phyloP scores from a whole-genome alignment of 1,140 invertebrate species.

The Drosophila nigrodunni region DNA sequence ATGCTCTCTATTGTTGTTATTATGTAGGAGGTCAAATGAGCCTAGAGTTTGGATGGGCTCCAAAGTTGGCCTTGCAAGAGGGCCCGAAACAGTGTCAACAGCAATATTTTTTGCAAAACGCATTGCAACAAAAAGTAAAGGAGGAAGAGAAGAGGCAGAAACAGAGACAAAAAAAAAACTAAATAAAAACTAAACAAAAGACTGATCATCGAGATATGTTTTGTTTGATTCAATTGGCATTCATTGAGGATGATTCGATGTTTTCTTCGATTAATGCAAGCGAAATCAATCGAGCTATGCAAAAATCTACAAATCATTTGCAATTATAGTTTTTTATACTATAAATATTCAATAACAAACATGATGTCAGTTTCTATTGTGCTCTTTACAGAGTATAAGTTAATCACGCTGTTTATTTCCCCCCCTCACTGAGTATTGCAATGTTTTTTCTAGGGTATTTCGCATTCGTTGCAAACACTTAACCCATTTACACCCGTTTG shows the following conservation, averaged over 20 bases:
- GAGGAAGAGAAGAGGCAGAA: neutral
- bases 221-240: conserved; percentile 29
- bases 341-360: neutral
- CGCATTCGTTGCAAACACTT: conserved; percentile 17
- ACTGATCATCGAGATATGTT: conserved; percentile 23
- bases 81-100: conserved; percentile 30
- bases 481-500: conserved; percentile 22
- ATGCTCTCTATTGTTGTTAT: conserved; percentile 46
- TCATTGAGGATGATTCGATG: conserved; percentile 28
- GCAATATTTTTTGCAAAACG: conserved; percentile 29
- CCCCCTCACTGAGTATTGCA: neutral
- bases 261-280: conserved; percentile 26
- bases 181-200: neutral
- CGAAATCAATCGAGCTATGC: conserved; percentile 7
- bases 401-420: neutral
- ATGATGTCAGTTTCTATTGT: neutral
- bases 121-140: conserved; percentile 18
- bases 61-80: conserved; percentile 42
- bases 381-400: neutral
- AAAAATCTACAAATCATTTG: conserved; percentile 14
- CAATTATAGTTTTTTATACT: neutral
- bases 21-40: conserved; percentile 25
- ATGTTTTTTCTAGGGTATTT: conserved; percentile 9
- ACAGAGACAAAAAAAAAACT: no score
- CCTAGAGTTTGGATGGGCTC: conserved; percentile 45